Base-by-base conservation (phyloP, 2,888 invertebrate species). In the Tetragnatha montana region DNA sequence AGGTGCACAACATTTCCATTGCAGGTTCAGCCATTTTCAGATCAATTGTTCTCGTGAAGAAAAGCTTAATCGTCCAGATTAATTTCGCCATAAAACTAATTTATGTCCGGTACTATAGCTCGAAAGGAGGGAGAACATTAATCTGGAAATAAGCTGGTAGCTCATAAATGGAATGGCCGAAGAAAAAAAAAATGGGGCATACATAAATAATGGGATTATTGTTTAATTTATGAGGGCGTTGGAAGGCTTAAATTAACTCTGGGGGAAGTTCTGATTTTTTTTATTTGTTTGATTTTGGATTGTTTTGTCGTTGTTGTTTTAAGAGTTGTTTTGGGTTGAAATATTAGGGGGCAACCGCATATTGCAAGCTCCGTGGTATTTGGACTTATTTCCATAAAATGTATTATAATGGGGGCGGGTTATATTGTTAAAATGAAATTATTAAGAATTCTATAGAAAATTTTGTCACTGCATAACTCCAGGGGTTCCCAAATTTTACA, bases 61-160 rank as follows among this genome's bases (percentile, higher is more conserved):
- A 84, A 86, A 49, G 86, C 86, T 86, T 86, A 86, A 86, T 86
- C 86, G 68, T 73, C 17, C 60, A 86, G 86, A 86, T 86, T 86
- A 86, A 86, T 86, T 86, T 73, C 80, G 79, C 80, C 86, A 86
- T 86, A 86, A 86, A 86, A 86, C 86, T 60, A 86, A 86, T 86
- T 86, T 86, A 86, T 86, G 80, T 86, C 86, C 73, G 35, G 73
- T 51, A 80, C 76, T 70, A 76, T 69, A 22, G 17, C 21, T 19
- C 79, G n/a, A 60, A 51, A 79, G 79, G 60, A 86, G 73, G 35
- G 51, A 71, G 35, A 71, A 73, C 60, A 86, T 86, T 86, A 86
- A 86, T 86, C 79, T 79, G 69, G 71, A 86, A 86, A 86, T 86
- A 86, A 86, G 86, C 86, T 80, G 86, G 86, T 79, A 73, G 71